Base-by-base conservation (phyloP, 37 sponge, comb jelly and placozoan species). In the Tethya wilhelma region DNA sequence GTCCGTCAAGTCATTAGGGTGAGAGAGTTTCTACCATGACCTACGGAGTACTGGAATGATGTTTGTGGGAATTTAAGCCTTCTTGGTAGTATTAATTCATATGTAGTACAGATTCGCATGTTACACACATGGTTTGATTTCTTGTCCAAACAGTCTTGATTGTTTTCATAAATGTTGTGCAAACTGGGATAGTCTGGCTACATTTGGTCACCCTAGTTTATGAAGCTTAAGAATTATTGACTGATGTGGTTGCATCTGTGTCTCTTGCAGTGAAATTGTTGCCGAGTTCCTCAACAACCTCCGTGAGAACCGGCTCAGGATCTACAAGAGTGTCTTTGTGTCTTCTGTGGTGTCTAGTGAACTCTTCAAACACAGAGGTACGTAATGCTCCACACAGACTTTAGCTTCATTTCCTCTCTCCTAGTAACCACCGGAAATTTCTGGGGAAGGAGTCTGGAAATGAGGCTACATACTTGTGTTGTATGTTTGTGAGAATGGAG, bases 291-390 rank as follows among this genome's bases (percentile, higher is more conserved):
- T 92, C 12, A 70, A 71, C 41, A 87, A 71, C 26, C 40, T 92
- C 39, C 78, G 67, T 12, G 79, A 78, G 56, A 67, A 69, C 7
- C 73, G 78, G 39, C 46, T 92, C 64, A 76, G 62, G 53, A 83
- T 86, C 34, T 92, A 89, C 73, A 92, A 92, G 63, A 46, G 72
- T 44, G 78, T 77, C 36, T 92, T 82, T 45, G 63, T 92, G 38
- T 62, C 29, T 33, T 31, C 79, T 12, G 77, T 92, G 14, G 85
- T 92, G 28, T 66, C 65, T 62, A 81, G 72, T 30, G 80, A 92
- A 34, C 84, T 92, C 64, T 92, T 92, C 83, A 73, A 73, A n/a
- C 53, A 69, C 4, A 68, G 71, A 87, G 93, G 93, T 92, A 32
- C 23, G 76, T 43, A 38, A 7, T 60, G 26, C 28, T 58, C n/a